phyloP scores from a whole-genome alignment of 2,113 vertebrate species.

The Microtus ochrogaster region DNA sequence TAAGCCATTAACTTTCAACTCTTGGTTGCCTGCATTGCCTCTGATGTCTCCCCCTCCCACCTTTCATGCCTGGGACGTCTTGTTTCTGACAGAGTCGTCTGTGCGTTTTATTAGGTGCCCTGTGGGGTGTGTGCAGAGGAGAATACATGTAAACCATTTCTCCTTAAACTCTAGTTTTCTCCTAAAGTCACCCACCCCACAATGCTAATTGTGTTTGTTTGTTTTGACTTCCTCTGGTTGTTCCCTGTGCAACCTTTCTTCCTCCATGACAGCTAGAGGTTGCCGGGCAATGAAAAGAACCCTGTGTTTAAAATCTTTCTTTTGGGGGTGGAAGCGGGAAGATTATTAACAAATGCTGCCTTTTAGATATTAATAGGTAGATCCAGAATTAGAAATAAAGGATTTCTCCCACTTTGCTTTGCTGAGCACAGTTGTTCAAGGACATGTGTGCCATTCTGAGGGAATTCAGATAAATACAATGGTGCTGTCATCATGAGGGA shows the following conservation, averaged over 20 bases:
- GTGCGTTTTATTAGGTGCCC: neutral
- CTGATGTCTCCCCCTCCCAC: neutral
- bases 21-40: neutral
- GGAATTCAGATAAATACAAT: conserved; percentile 9
- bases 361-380: conserved; percentile 62
- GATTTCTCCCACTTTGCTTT: neutral
- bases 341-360: neutral
- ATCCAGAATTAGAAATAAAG: conserved; percentile 40
- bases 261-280: conserved; percentile 21
- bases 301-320: conserved; percentile 34
- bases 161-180: conserved; percentile 51
- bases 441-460: conserved; percentile 34
- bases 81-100: conserved; percentile 20
- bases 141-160: neutral
- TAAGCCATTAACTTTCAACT: neutral
- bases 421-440: conserved; percentile 46
- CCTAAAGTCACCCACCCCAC: conserved; percentile 12
- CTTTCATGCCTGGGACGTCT: neutral
- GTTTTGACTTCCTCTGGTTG: conserved; percentile 52
- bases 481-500: neutral
- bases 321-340: neutral
- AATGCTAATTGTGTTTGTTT: conserved; percentile 51
- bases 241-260: neutral
- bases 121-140: neutral
- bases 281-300: conserved; percentile 6